These are phyloP conservation scores for Thaleichthys pacificus DNA, from an alignment of 2,797 vertebrate genomes.

Conservation along the genomic window DNA sequence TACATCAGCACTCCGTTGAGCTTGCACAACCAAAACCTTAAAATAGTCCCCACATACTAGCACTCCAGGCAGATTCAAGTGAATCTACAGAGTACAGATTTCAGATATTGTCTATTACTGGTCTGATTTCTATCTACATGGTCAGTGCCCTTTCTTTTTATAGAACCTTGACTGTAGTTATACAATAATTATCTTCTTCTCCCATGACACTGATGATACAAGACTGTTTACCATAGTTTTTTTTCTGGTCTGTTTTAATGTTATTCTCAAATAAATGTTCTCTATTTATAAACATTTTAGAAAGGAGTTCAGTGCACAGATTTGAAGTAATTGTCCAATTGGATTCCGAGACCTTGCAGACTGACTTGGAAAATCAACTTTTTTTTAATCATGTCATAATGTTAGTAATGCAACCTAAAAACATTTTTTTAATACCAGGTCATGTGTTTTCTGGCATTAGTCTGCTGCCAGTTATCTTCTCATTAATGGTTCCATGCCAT, in stretches of 20 bases:
- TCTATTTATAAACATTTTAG: background rate
- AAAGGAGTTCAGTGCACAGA: too few relatives aligned
- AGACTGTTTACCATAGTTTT: background rate
- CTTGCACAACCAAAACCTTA: constrained; percentile 1
- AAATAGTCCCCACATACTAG: background rate
- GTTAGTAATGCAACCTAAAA: background rate
- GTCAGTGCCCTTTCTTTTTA: constrained; percentile 1
- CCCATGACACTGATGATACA: background rate
- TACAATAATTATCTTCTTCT: background rate
- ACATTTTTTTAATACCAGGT: background rate
- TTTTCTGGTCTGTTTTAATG: background rate
- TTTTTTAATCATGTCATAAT: background rate
- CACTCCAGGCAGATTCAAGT: background rate
- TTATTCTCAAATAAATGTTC: background rate
- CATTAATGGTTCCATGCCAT: background rate
- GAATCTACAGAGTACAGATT: background rate
- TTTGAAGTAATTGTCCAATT: too few relatives aligned
- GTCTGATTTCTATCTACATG: background rate
- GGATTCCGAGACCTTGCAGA: background rate
- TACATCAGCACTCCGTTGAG: background rate
- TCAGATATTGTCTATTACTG: background rate
- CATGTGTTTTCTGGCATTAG: background rate
- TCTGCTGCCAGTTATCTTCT: too few relatives aligned
- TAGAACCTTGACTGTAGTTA: background rate
- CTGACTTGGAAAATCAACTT: background rate